Evolutionary conservation across 2,888 invertebrate genomes (phyloP).

Genomic region (Calephelis perditalis): DNA sequence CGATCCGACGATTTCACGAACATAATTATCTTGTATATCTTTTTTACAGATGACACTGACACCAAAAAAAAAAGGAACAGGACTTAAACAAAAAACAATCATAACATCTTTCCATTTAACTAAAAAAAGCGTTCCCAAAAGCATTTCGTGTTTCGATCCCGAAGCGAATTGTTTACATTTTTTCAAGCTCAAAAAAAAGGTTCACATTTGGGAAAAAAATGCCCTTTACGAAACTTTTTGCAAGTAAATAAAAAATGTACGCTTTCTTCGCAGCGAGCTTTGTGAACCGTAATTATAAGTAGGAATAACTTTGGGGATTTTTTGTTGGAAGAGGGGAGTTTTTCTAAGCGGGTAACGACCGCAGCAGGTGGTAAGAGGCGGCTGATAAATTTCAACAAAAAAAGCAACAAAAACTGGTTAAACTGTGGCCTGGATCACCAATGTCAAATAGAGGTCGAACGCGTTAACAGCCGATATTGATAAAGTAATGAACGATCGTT

Average conservation of each 20-base stretch:
- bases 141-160: slow-evolving; percentile 34
- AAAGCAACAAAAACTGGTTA: slow-evolving; percentile 60
- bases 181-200: slow-evolving; percentile 44
- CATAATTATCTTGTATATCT: background rate
- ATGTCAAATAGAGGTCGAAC: slow-evolving; percentile 70
- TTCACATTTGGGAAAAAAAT: slow-evolving; percentile 48
- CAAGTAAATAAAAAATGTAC: slow-evolving; percentile 46
- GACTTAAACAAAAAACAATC: slow-evolving; percentile 34
- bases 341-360: slow-evolving; percentile 71
- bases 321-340: slow-evolving; percentile 65
- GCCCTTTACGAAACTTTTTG: slow-evolving; percentile 60
- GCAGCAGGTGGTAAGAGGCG: slow-evolving; percentile 70
- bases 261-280: slow-evolving; percentile 61
- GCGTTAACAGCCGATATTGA: slow-evolving; percentile 25
- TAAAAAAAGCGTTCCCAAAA: slow-evolving; percentile 6
- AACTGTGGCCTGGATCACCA: slow-evolving; percentile 43
- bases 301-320: slow-evolving; percentile 73
- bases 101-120: slow-evolving; percentile 24
- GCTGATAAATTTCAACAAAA: slow-evolving; percentile 57
- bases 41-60: background rate
- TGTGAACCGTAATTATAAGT: slow-evolving; percentile 69
- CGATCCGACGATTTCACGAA: background rate
- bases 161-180: slow-evolving; percentile 68
- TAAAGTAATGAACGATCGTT: slow-evolving; percentile 11
- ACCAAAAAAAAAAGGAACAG: slow-evolving; percentile 25